Evolutionary conservation across 1,140 invertebrate species (phyloP).

Genomic region (Hylaeus anthracinus): DNA sequence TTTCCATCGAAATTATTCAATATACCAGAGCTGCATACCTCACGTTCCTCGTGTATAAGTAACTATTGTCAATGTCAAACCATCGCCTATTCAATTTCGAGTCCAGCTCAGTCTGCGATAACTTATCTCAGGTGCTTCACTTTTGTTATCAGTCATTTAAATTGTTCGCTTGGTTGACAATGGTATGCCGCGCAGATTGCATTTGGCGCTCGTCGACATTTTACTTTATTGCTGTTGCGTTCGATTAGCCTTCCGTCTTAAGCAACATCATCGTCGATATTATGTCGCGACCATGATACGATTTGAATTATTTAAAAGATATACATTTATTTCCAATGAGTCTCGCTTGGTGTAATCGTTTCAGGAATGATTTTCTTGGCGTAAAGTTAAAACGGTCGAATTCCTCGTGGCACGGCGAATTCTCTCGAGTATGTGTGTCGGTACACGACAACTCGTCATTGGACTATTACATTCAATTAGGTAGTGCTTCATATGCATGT

Average conservation of each 20-base stretch:
- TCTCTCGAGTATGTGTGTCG: background rate
- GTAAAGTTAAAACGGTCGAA: background rate
- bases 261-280: too few relatives aligned
- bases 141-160: slow-evolving; percentile 36
- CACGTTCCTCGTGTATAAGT: background rate
- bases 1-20: background rate
- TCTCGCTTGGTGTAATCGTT: too few relatives aligned
- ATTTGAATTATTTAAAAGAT: too few relatives aligned
- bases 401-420: background rate
- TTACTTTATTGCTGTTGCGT: too few relatives aligned
- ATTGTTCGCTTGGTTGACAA: slow-evolving; percentile 13
- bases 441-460: slow-evolving; percentile 5
- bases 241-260: background rate
- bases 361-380: background rate
- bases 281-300: too few relatives aligned
- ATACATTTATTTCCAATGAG: too few relatives aligned
- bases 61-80: background rate
- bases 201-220: slow-evolving; percentile 6
- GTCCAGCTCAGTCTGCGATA: slow-evolving; percentile 42
- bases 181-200: slow-evolving; percentile 18
- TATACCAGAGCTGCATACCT: background rate
- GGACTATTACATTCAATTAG: slow-evolving; percentile 18
- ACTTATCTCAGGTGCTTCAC: slow-evolving; percentile 30
- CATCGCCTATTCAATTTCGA: slow-evolving; percentile 41
- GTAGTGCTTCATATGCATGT: slow-evolving; percentile 5